phyloP scores from a whole-genome alignment of 2,888 invertebrate species.

The Notodonta dromedarius region DNA sequence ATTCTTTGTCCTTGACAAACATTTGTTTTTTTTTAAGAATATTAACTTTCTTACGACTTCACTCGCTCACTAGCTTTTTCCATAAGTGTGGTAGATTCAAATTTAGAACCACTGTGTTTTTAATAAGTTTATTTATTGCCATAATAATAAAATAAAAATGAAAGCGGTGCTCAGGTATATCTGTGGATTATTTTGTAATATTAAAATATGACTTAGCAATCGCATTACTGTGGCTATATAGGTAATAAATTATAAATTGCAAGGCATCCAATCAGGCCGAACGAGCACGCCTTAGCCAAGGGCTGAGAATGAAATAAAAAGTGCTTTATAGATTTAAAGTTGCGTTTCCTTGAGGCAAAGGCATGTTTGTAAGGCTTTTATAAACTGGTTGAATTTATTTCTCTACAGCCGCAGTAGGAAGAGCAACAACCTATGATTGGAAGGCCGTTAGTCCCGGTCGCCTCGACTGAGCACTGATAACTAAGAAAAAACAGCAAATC shows the following conservation, averaged over 20 bases:
- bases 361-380: slow-evolving; percentile 49
- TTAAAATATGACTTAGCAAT: too few relatives aligned
- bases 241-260: neutral
- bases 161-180: too few relatives aligned
- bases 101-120: too few relatives aligned
- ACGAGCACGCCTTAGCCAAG: slow-evolving; percentile 15
- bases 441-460: slow-evolving; percentile 80
- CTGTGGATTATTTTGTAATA: too few relatives aligned
- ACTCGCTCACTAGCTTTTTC: too few relatives aligned
- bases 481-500: slow-evolving; percentile 49
- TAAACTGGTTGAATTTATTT: slow-evolving; percentile 62
- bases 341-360: slow-evolving; percentile 29
- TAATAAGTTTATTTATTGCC: too few relatives aligned
- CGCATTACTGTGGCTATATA: neutral
- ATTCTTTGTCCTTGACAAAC: slow-evolving; percentile 44
- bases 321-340: slow-evolving; percentile 37
- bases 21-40: slow-evolving; percentile 4
- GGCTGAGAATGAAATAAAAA: slow-evolving; percentile 22
- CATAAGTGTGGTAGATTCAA: too few relatives aligned
- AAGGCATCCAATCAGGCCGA: neutral
- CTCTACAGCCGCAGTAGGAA: slow-evolving; percentile 68
- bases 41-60: neutral
- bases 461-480: slow-evolving; percentile 70
- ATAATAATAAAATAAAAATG: too few relatives aligned
- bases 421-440: slow-evolving; percentile 84